These are phyloP conservation scores for Eurystomus gularis DNA, from an alignment of 2,113 vertebrate species.

Conservation along the genomic window DNA sequence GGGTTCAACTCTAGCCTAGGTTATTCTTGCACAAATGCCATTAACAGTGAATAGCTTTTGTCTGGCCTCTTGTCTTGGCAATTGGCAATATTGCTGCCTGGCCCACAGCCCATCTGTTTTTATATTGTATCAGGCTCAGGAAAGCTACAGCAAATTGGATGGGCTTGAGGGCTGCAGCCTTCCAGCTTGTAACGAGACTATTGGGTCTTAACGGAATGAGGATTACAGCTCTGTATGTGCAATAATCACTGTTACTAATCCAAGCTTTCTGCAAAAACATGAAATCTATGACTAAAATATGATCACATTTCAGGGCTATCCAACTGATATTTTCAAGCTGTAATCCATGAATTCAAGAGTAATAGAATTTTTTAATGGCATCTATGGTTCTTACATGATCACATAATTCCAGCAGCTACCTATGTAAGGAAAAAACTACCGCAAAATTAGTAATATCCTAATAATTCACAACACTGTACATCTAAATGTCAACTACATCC, in stretches of 20 bases:
- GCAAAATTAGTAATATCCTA: background rate
- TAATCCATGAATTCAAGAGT: background rate
- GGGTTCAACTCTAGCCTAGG: background rate
- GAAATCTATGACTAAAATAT: background rate
- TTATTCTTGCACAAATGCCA: background rate
- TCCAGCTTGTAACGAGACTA: background rate
- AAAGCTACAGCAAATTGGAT: background rate
- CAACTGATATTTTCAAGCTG: background rate
- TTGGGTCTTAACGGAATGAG: background rate
- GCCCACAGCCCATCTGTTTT: background rate
- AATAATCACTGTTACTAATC: background rate
- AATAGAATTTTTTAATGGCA: background rate
- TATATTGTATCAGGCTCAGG: background rate
- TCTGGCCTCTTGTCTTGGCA: background rate
- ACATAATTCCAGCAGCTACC: background rate
- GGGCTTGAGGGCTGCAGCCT: background rate
- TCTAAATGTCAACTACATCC: background rate
- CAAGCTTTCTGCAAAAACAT: background rate
- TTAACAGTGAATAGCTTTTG: background rate
- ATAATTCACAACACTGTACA: background rate
- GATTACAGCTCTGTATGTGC: background rate
- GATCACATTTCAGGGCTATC: background rate
- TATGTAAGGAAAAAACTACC: background rate
- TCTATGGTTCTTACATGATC: background rate
- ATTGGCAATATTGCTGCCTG: background rate